Conservation (phyloP, 2,113 vertebrate genomes). For the Arenaria interpres region DNA sequence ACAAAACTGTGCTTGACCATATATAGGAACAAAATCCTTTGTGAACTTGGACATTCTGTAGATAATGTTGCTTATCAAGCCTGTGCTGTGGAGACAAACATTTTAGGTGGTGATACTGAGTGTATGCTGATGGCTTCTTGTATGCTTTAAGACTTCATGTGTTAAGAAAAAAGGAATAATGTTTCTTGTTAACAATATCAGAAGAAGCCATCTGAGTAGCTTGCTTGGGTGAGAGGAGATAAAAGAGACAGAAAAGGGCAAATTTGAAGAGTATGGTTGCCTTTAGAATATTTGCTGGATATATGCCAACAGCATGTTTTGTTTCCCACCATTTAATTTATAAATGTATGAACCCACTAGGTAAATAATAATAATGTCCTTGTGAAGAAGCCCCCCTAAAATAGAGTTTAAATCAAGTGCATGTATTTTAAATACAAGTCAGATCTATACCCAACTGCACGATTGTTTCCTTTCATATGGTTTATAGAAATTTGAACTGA, state of each 20-base stretch:
- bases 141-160: background rate
- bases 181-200: background rate
- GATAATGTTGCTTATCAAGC: background rate
- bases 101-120: background rate
- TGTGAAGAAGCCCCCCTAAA: background rate
- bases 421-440: background rate
- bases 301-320: background rate
- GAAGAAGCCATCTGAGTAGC: background rate
- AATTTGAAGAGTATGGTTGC: background rate
- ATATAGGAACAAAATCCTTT: constrained; percentile 12
- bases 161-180: background rate
- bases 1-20: background rate
- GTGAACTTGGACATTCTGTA: background rate
- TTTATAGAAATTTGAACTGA: background rate
- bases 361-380: background rate
- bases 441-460: background rate
- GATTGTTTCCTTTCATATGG: background rate
- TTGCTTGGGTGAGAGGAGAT: background rate
- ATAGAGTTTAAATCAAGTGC: background rate
- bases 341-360: background rate
- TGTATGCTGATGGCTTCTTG: background rate
- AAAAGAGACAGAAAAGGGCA: background rate
- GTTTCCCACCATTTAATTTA: background rate
- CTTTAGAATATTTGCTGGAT: background rate
- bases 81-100: background rate